Conservation (phyloP, 2,113 vertebrate genomes). For the Vulpes vulpes region DNA sequence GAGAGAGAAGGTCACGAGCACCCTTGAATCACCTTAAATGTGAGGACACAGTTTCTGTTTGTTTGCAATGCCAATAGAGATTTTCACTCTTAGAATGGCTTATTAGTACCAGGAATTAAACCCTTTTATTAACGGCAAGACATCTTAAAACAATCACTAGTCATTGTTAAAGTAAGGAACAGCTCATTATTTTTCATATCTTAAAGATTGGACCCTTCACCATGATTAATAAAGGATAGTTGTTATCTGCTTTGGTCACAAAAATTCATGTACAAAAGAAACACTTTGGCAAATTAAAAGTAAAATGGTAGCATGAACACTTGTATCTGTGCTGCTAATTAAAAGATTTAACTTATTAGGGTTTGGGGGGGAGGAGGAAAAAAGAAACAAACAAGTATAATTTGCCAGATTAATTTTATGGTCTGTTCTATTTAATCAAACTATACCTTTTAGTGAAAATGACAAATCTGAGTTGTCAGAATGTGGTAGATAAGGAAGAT, state of each 20-base stretch:
- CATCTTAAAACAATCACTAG: constrained; percentile 73
- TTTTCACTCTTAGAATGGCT: constrained; percentile 66
- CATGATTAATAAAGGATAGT: constrained; percentile 94
- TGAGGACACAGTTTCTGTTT: neutral
- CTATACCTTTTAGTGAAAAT: constrained; percentile 93
- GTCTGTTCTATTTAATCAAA: constrained; percentile 92
- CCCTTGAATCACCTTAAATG: neutral
- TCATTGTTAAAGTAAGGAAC: constrained; percentile 82
- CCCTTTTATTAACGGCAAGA: constrained; percentile 74
- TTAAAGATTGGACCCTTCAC: constrained; percentile 85
- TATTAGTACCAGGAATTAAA: constrained; percentile 72
- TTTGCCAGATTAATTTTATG: constrained; percentile 97
- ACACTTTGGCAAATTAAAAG: constrained; percentile 91
- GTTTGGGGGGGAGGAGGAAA: constrained; percentile 83
- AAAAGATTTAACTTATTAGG: constrained; percentile 94
- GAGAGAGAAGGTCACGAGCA: constrained; percentile 11
- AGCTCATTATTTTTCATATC: constrained; percentile 86
- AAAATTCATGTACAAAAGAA: constrained; percentile 93
- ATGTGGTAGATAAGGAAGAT: constrained; percentile 96
- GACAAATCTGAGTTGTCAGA: constrained; percentile 96
- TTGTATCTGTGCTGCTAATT: constrained; percentile 92
- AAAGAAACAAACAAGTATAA: constrained; percentile 98
- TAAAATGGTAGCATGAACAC: constrained; percentile 86
- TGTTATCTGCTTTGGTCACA: constrained; percentile 93
- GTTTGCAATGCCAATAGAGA: constrained; percentile 19